Evolutionary conservation across 2,797 vertebrate genomes (phyloP).

Genomic region (Forpus xanthops): DNA sequence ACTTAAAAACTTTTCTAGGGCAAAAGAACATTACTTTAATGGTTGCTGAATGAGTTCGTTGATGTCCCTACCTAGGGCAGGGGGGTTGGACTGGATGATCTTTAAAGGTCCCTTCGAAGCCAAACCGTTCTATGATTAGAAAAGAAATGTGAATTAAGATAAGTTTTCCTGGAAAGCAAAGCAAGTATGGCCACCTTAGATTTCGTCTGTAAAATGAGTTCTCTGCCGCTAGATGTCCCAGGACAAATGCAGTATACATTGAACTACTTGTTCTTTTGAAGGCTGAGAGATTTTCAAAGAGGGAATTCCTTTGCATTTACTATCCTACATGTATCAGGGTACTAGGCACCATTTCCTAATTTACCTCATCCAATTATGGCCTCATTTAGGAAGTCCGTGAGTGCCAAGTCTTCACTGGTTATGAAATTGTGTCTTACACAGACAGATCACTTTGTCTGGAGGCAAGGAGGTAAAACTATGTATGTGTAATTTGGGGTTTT

Average conservation of each 20-base stretch:
- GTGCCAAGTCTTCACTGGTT: constrained; percentile 18
- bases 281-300: not conserved
- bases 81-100: not conserved
- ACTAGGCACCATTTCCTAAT: not conserved
- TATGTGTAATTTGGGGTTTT: not conserved
- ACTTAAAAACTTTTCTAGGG: not conserved
- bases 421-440: constrained; percentile 17
- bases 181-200: not conserved
- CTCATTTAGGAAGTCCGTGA: constrained; percentile 26
- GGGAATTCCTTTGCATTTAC: not conserved
- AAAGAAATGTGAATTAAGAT: not conserved
- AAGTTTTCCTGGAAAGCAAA: not conserved
- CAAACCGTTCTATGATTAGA: not conserved
- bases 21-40: not conserved
- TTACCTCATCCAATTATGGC: not conserved
- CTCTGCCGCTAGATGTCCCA: not conserved
- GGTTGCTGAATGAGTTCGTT: not conserved
- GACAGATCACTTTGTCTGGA: constrained; percentile 8
- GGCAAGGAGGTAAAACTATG: constrained; percentile 10
- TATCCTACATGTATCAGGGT: not conserved
- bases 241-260: not conserved
- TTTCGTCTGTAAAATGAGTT: not conserved
- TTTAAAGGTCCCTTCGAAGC: not conserved
- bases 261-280: not conserved
- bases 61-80: not conserved